Evolutionary conservation across 2,888 invertebrate species (phyloP).

Genomic region (Drosophila diplacantha): DNA sequence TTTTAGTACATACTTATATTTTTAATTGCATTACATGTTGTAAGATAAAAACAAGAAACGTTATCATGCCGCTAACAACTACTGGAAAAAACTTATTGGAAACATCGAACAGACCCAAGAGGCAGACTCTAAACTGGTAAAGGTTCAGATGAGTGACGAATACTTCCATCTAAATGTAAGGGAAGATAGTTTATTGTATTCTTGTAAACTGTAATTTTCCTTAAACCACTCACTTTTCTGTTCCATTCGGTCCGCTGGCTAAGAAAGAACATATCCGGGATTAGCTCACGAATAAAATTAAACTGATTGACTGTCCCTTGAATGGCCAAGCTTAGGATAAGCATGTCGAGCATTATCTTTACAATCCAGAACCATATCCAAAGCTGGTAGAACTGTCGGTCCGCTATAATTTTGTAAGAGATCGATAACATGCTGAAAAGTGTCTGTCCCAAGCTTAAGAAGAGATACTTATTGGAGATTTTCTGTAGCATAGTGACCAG

Average conservation of each 20-base stretch:
- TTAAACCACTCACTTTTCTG: neutral
- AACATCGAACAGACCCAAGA: slow-evolving; percentile 12
- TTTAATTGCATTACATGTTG: slow-evolving; percentile 8
- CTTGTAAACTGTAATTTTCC: neutral
- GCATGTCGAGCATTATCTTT: slow-evolving; percentile 1
- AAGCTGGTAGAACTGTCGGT: neutral
- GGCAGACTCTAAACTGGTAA: slow-evolving; percentile 1
- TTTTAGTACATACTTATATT: neutral
- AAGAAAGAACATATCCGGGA: neutral
- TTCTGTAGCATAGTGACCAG: neutral
- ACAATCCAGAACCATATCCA: neutral
- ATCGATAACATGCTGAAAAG: neutral
- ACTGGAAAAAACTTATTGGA: neutral
- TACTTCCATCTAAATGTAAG: slow-evolving; percentile 3
- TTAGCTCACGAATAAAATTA: neutral
- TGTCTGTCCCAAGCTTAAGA: neutral
- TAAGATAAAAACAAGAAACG: neutral
- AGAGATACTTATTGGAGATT: slow-evolving; percentile 1
- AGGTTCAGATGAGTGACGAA: slow-evolving; percentile 2
- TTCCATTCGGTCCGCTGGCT: neutral
- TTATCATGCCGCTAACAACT: neutral
- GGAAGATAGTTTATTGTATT: neutral
- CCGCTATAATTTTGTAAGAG: slow-evolving; percentile 5
- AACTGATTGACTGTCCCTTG: slow-evolving; percentile 5
- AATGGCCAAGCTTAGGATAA: neutral